These are phyloP conservation scores for Euura lappo DNA, from an alignment of 1,140 invertebrate genomes.

Conservation along the genomic window DNA sequence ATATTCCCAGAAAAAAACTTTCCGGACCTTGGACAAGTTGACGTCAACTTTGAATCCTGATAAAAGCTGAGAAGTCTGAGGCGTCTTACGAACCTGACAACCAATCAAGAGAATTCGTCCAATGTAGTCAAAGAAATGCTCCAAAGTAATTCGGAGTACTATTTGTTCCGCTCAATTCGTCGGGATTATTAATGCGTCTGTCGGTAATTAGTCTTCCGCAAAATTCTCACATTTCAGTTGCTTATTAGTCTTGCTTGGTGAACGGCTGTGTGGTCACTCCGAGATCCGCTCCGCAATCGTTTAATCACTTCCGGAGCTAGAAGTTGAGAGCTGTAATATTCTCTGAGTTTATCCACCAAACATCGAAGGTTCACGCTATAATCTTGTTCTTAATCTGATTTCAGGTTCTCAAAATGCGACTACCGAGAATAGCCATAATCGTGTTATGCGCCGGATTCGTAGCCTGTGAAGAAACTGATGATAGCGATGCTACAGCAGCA, in stretches of 20 bases:
- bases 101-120: too few species aligned
- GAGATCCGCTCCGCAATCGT: not conserved
- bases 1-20: not conserved
- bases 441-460: constrained; percentile 35
- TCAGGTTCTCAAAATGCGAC: constrained; percentile 41
- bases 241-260: not conserved
- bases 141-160: too few species aligned
- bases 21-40: too few species aligned
- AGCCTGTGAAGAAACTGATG: constrained; percentile 39
- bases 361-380: too few species aligned
- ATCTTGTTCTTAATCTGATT: constrained; percentile 9
- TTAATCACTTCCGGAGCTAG: not conserved
- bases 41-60: too few species aligned
- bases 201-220: not conserved
- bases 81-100: too few species aligned
- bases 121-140: too few species aligned
- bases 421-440: constrained; percentile 38
- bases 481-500: constrained; percentile 41
- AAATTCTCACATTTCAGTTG: not conserved
- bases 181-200: not conserved
- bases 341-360: not conserved
- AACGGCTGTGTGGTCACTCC: not conserved
- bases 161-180: not conserved
- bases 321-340: not conserved
- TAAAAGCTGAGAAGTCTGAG: too few species aligned